Evolutionary conservation across 2,113 vertebrate species (phyloP).

Genomic region (Otis tarda): DNA sequence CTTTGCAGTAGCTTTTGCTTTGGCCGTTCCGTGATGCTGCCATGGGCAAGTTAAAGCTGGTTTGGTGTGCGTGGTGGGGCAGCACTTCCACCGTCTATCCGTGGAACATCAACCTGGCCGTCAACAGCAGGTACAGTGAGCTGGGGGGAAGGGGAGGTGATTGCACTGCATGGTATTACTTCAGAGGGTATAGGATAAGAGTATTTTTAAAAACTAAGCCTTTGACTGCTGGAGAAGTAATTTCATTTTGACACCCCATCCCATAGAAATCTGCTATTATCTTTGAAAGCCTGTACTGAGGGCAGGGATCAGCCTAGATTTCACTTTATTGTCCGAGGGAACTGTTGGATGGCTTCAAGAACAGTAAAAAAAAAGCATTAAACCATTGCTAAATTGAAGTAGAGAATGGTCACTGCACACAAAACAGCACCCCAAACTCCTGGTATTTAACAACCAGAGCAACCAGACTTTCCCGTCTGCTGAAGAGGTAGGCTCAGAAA

Average conservation of each 20-base stretch:
- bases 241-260: not conserved
- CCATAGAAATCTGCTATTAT: not conserved
- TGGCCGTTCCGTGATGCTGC: not conserved
- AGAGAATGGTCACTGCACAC: not conserved
- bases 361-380: not conserved
- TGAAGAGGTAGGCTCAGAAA: not conserved
- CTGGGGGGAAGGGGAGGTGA: not conserved
- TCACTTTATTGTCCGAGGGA: not conserved
- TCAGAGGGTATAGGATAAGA: not conserved
- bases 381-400: not conserved
- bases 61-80: not conserved
- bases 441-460: not conserved
- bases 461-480: not conserved
- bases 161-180: not conserved
- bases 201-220: not conserved
- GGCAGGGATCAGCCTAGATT: not conserved
- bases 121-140: not conserved
- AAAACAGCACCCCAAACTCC: not conserved
- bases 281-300: not conserved
- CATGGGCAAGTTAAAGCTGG: rapidly evolving
- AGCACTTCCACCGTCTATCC: rapidly evolving
- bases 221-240: not conserved
- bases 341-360: not conserved
- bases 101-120: rapidly evolving
- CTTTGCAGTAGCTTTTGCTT: not conserved